Evolutionary conservation across 1,140 invertebrate species (phyloP), one percentile per base, ranked within the genome.

Genomic region (Eriocheir sinensis): DNA sequence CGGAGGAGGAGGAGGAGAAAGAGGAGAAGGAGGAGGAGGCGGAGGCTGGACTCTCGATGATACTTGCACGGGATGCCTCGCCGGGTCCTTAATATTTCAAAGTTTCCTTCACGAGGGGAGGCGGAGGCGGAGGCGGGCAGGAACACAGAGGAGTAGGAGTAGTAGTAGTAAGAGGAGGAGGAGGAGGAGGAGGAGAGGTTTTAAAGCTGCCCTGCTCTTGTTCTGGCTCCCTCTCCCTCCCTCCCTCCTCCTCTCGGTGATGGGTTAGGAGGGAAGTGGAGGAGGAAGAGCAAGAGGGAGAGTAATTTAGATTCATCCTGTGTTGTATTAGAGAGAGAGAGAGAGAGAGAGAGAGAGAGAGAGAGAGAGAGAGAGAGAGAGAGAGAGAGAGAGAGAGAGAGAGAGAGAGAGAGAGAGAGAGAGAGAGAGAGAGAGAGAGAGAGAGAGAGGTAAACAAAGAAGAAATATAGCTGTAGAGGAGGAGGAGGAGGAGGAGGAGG

Each of bases 21-120:
- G n/a, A n/a, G n/a, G n/a, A n/a, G n/a, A n/a, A n/a, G n/a, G 17
- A 72, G 4, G 21, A 72, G 27, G 60, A n/a, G 21, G 48, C 48
- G 21, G 48, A 53, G 17, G 60, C 60, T n/a, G 3, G 60, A 72
- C 60, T n/a, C 27, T 72, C 60, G 60, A 72, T 72, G 60, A 72
- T 72, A 12, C 60, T 72, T 72, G 60, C n/a, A 72, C 60, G 60
- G 21, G 27, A 72, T 72, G 60, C 60, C 27, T 72, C 21, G 60
- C 60, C 60, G n/a, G 60, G 60, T 72, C n/a, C 60, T 72, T 72
- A 72, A 72, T 72, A 72, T 72, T 72, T 72, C 60, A 72, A 72
- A 72, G 60, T 72, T 72, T 72, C 60, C 60, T n/a, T 72, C 60
- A 21, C 27, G 60, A 48, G 4, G n/a, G 60, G 60, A 72, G 60